Conservation (phyloP, 2,113 vertebrate genomes). For the Equus przewalskii region DNA sequence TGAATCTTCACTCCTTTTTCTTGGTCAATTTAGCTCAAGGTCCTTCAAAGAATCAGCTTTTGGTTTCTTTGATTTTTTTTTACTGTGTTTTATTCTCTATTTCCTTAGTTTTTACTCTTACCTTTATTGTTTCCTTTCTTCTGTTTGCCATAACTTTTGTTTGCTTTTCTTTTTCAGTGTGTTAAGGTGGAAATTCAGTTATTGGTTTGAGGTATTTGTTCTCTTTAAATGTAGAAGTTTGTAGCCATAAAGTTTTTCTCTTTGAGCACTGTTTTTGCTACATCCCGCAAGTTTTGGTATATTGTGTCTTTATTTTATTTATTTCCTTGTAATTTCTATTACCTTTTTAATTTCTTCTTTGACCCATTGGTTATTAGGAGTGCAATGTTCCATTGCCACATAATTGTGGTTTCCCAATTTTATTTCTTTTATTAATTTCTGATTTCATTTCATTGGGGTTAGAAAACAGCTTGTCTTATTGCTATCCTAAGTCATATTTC, state of each 20-base stretch:
- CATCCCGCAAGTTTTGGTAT: neutral
- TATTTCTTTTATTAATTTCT: neutral
- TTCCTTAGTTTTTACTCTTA: neutral
- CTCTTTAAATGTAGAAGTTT: neutral
- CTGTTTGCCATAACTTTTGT: neutral
- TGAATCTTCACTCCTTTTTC: neutral
- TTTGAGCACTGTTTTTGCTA: neutral
- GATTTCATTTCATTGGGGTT: neutral
- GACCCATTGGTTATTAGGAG: neutral
- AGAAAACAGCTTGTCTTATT: neutral
- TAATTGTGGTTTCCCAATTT: neutral
- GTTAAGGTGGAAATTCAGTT: neutral
- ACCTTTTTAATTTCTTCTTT: neutral
- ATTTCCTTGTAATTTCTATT: neutral
- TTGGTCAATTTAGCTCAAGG: neutral
- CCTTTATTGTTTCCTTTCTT: neutral
- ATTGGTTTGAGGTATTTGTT: neutral
- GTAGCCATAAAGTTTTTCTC: neutral
- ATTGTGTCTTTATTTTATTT: neutral
- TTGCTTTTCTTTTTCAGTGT: neutral
- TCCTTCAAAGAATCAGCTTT: no score
- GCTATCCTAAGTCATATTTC: neutral
- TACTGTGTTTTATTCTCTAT: neutral
- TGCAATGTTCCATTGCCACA: neutral
- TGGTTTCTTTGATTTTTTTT: no score